These are phyloP conservation scores for Scaptomyza montana DNA, from an alignment of 1,140 invertebrate genomes.

Conservation along the genomic window DNA sequence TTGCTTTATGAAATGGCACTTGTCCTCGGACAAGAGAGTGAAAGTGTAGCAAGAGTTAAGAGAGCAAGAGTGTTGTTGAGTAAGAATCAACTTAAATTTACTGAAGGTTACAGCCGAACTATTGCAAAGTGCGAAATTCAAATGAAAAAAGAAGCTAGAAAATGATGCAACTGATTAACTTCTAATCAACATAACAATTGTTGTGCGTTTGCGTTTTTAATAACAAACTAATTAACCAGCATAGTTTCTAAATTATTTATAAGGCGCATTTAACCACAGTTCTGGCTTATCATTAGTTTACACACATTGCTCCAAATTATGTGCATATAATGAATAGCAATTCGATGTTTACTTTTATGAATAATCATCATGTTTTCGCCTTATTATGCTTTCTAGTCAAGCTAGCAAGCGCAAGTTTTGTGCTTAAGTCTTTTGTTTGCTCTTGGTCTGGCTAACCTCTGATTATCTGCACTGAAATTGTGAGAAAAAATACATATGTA, in stretches of 20 bases:
- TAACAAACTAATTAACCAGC: constrained; percentile 16
- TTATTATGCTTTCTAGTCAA: constrained; percentile 28
- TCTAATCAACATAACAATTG: constrained; percentile 15
- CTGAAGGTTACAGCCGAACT: constrained; percentile 13
- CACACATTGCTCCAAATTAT: constrained; percentile 60
- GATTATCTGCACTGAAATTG: constrained; percentile 62
- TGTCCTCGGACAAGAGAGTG: constrained; percentile 42
- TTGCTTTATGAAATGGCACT: constrained; percentile 60
- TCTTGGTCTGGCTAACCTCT: constrained; percentile 12
- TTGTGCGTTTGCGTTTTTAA: not conserved
- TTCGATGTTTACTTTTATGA: constrained; percentile 40
- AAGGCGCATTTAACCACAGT: constrained; percentile 2
- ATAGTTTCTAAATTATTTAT: constrained; percentile 32
- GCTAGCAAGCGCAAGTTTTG: constrained; percentile 38
- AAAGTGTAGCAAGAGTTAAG: constrained; percentile 59
- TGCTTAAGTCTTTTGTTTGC: constrained; percentile 70
- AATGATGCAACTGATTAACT: constrained; percentile 10
- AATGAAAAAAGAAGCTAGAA: not conserved
- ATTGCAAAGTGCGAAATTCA: not conserved
- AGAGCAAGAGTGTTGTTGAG: no score
- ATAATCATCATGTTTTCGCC: constrained; percentile 50
- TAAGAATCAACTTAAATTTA: constrained; percentile 16
- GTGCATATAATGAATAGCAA: constrained; percentile 44
- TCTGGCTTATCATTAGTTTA: constrained; percentile 40
- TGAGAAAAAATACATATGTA: constrained; percentile 60